Evolutionary conservation across 2,888 invertebrate species (phyloP).

Genomic region (Lasioglossum lativentre): DNA sequence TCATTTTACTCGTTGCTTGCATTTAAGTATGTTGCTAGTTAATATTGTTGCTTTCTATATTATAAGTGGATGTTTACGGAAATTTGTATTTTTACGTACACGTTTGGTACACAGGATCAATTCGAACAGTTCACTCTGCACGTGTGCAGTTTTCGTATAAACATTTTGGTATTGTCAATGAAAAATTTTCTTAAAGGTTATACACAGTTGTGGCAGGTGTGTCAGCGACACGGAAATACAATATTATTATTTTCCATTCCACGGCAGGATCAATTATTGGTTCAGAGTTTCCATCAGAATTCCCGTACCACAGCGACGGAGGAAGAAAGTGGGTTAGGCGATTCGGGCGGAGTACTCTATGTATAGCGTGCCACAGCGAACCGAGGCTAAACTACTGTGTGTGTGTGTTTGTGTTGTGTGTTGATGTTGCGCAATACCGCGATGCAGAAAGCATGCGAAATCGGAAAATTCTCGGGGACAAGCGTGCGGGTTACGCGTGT

Average conservation of each 20-base stretch:
- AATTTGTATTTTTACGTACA: background rate
- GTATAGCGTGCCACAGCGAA: background rate
- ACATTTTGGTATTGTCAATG: background rate
- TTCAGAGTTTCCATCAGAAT: background rate
- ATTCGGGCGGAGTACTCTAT: background rate
- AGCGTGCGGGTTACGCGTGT: conserved; percentile 1
- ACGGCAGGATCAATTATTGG: background rate
- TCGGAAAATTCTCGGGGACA: background rate
- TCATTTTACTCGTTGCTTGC: background rate
- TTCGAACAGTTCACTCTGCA: background rate
- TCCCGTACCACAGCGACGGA: background rate
- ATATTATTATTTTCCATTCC: background rate
- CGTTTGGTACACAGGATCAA: background rate
- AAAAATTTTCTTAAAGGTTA: background rate
- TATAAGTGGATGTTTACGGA: background rate
- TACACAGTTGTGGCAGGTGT: background rate
- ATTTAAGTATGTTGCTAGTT: too few relatives aligned
- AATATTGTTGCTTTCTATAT: too few relatives aligned
- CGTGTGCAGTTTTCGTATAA: background rate
- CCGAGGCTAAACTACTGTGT: background rate
- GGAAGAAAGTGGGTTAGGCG: conserved; percentile 11
- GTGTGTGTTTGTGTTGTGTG: background rate
- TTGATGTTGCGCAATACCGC: background rate
- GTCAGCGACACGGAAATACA: background rate
- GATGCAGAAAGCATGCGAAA: conserved; percentile 10